Evolutionary conservation across 1,140 invertebrate species (phyloP).

Genomic region (Ridgeia piscesae): DNA sequence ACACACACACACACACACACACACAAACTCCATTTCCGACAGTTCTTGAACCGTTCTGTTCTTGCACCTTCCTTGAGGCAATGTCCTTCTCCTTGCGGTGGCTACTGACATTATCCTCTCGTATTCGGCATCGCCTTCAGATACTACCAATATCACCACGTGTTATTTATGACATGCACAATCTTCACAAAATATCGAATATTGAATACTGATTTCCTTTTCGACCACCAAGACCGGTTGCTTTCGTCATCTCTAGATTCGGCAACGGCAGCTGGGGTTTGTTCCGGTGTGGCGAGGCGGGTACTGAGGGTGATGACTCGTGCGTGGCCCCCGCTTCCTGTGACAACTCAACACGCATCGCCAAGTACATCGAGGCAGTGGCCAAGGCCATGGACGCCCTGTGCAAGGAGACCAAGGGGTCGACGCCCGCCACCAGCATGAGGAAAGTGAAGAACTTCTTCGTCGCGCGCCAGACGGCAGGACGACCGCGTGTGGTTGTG

Average conservation of each 20-base stretch:
- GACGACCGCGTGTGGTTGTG: slow-evolving; percentile 16
- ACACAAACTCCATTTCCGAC: no score
- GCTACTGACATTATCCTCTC: no score
- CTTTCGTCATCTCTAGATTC: background rate
- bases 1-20: no score
- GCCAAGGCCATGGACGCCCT: slow-evolving; percentile 24
- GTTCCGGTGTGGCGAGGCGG: slow-evolving; percentile 27
- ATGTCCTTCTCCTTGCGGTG: no score
- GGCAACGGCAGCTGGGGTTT: slow-evolving; percentile 24
- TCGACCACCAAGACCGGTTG: background rate
- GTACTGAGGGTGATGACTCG: slow-evolving; percentile 21
- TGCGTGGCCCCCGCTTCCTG: slow-evolving; percentile 25
- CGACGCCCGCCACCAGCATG: background rate
- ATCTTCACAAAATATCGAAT: no score
- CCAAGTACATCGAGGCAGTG: slow-evolving; percentile 8
- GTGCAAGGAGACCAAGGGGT: slow-evolving; percentile 16
- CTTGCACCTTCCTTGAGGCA: no score
- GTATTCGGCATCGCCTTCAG: no score
- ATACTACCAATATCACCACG: no score
- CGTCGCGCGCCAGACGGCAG: background rate
- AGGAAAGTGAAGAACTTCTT: background rate
- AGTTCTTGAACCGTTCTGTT: no score
- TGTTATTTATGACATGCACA: no score
- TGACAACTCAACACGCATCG: background rate
- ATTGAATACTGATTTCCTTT: no score